Base-by-base conservation (phyloP, 1,140 invertebrate genomes). In the Drosophila ficusphila region DNA sequence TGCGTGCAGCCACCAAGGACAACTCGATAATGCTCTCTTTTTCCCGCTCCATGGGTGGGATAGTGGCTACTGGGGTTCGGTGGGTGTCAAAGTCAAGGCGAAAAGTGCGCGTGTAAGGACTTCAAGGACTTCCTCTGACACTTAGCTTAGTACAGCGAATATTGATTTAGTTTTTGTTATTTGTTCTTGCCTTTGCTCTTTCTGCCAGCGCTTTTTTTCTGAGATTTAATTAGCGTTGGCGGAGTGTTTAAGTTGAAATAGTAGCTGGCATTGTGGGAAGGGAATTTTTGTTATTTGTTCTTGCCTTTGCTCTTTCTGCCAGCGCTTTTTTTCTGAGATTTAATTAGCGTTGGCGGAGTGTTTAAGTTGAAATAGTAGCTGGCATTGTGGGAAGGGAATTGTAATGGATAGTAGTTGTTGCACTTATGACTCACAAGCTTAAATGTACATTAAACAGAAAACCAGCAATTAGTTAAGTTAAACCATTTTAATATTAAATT, bases 61-160 rank as follows among this genome's bases (percentile, higher is more conserved):
- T 46, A 42, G 41, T 38, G 54, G 27, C 36, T 25, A 8, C 41
- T 44, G 21, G 41, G 41, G 41, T 44, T 44, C 42, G 42, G 42
- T 61, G 76, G 81, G 64, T 86, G 81, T 86, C 81, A 86, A 86
- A 86, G 81, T 86, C 82, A 86, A 86, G 81, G 81, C 81, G 54
- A 85, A 60, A 74, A 73, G 54, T n/a, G 51, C 61, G 60, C 67
- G 56, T 79, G 79, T 46, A 67, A 53, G 65, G 54, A 69, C 57
- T 60, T 73, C 79, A 85, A 85, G 81, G 81, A 86, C 81, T 86
- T 18, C 54, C 38, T 51, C 44, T 62, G 62, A 52, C 62, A 67
- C 62, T 67, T 52, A 14, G 34, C 52, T 60, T 60, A 61, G 79
- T 60, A 56, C 70, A 67, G 56, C 70, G 52, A 44, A 56, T 85